Conservation (phyloP, 2,797 vertebrate species). For the Phaenicophaeus curvirostris region DNA sequence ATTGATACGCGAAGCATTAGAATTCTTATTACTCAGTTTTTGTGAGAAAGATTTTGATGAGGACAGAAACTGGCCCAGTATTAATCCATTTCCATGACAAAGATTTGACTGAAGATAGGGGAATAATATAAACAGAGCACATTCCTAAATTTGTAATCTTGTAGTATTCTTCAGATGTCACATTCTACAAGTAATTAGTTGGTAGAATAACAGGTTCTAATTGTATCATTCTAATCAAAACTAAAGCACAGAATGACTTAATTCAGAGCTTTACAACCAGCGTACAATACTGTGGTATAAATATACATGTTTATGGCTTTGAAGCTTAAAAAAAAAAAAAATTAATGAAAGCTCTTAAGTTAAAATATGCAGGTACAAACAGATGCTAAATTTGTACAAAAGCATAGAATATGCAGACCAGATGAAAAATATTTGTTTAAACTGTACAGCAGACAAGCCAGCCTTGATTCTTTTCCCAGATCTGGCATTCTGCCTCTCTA, state of each 20-base stretch:
- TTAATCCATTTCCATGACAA: conserved; percentile 61
- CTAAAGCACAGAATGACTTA: conserved; percentile 69
- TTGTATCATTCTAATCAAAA: conserved; percentile 74
- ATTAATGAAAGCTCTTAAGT: conserved; percentile 54
- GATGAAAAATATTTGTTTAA: conserved; percentile 74
- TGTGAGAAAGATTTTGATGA: conserved; percentile 49
- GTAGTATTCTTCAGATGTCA: conserved; percentile 70
- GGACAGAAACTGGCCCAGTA: conserved; percentile 37
- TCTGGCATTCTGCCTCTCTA: conserved; percentile 70
- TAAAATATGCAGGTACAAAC: conserved; percentile 73
- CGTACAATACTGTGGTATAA: conserved; percentile 57
- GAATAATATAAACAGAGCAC: conserved; percentile 60
- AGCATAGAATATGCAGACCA: conserved; percentile 62
- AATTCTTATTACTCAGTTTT: conserved; percentile 28
- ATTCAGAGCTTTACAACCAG: conserved; percentile 68
- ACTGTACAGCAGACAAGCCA: conserved; percentile 57
- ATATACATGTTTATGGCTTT: conserved; percentile 69
- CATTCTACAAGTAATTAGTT: conserved; percentile 68
- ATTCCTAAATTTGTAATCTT: conserved; percentile 73
- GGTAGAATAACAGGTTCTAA: conserved; percentile 73
- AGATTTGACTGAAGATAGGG: conserved; percentile 61
- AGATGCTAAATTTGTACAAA: conserved; percentile 72
- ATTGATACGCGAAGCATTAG: conserved; percentile 49
- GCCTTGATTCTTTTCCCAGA: conserved; percentile 69
- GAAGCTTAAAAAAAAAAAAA: conserved; percentile 42